Base-by-base conservation (phyloP, 2,888 invertebrate species). In the Belgica antarctica region DNA sequence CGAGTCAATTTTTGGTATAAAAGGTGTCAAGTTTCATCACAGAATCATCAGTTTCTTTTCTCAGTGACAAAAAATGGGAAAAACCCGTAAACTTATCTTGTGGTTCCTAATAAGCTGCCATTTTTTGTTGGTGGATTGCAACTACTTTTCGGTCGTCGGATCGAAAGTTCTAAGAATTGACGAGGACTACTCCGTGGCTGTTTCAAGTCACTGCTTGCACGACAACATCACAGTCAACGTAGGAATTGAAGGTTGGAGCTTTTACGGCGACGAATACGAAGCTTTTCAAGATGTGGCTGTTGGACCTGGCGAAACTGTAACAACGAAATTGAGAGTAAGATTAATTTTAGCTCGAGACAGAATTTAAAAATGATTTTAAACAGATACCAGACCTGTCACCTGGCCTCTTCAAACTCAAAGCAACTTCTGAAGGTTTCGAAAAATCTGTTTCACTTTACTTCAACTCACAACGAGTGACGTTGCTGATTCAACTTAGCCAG, bases 81-180 rank as follows among this genome's bases (percentile, higher is more conserved):
- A 41, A 10, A 41, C 3, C 15, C 41, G n/a, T 41, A 12, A 10
- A 10, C 12, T 22, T 22, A 3, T 52, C 22, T 52, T 52, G 52
- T 52, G 52, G 19, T 19, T 52, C 7, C 2, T 52, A 3, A 17
- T 22, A 3, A n/a, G 17, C 22, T 17, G 17, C 5, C 10, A 63
- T 5, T 2, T 63, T 34, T 36, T 36, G 12, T 0, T 24, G 7
- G 63, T 63, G 34, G 10, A 28, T 7, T 65, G 47, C 47, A 28
- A 65, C 22, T 68, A 52, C 15, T 57, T 68, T 57, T 52, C 68
- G 10, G 57, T 68, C 12, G 57, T 68, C n/a, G 68, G 27, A 15
- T 22, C 68, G 12, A 25, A 31, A 2, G 22, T 31, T 28, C 24
- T 68, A 4, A 28, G 68, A 34, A 25, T 34, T 10, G 57, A 68